phyloP scores from a whole-genome alignment of 2,113 vertebrate species.

The Chaetura pelagica region DNA sequence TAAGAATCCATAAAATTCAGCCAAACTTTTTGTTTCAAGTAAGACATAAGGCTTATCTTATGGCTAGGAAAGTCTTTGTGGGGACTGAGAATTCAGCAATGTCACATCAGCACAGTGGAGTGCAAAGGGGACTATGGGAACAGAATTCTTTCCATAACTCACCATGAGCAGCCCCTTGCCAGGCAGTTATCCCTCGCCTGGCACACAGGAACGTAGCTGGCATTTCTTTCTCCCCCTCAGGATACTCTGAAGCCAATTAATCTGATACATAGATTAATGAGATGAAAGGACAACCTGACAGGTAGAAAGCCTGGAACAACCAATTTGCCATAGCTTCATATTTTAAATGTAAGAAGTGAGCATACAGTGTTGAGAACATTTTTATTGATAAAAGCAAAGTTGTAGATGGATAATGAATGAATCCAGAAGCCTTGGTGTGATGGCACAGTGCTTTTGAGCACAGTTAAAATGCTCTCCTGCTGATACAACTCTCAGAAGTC shows the following conservation, averaged over 20 bases:
- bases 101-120: neutral
- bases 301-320: neutral
- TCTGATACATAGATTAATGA: neutral
- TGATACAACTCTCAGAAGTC: neutral
- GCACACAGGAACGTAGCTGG: neutral
- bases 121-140: neutral
- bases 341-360: neutral
- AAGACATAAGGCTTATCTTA: neutral
- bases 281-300: neutral
- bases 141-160: neutral
- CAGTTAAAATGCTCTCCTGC: neutral
- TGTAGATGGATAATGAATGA: neutral
- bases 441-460: neutral
- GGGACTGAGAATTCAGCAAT: neutral
- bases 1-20: neutral
- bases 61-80: neutral
- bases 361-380: neutral
- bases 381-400: neutral
- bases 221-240: neutral
- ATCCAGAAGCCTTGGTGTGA: neutral
- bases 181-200: neutral
- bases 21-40: neutral
- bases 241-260: neutral
- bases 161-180: neutral
- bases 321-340: rapidly evolving